A percentile compares a stretch with the other conserved stretches of the same genome.
Conservation (phyloP, 64 coral and sea anemone genomes). For the Orbicella faveolata region DNA sequence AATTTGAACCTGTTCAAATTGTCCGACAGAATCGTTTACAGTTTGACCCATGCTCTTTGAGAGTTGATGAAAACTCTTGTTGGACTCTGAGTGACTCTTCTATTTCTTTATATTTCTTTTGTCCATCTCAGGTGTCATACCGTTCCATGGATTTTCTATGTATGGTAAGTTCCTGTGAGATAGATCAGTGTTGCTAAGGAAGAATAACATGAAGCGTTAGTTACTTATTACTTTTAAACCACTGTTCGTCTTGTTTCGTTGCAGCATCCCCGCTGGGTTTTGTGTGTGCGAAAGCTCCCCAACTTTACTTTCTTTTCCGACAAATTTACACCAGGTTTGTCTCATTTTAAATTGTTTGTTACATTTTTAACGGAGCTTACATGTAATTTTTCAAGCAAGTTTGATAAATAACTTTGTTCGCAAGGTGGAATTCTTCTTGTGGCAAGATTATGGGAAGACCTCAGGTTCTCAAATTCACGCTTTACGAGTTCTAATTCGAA, state of each 20-base stretch:
- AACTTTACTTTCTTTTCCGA: slow-evolving; percentile 87
- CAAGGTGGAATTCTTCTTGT: too few relatives aligned
- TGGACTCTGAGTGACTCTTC: background rate
- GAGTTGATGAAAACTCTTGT: background rate
- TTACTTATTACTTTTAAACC: background rate
- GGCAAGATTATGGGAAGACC: too few relatives aligned
- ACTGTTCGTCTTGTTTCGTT: slow-evolving; percentile 5
- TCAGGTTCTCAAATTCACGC: too few relatives aligned
- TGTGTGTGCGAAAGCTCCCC: slow-evolving; percentile 75
- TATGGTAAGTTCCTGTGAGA: slow-evolving; percentile 64
- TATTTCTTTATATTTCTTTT: background rate
- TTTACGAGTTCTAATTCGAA: too few relatives aligned
- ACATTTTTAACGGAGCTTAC: too few relatives aligned
- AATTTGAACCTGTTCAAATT: too few relatives aligned
- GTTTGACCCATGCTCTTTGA: too few relatives aligned
- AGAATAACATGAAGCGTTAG: too few relatives aligned
- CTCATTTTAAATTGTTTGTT: too few relatives aligned
- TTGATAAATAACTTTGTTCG: too few relatives aligned
- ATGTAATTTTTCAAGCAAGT: background rate
- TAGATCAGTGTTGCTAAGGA: too few relatives aligned
- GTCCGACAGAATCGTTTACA: too few relatives aligned
- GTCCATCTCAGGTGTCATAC: slow-evolving; percentile 73
- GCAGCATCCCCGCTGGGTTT: slow-evolving; percentile 88
- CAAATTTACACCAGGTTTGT: slow-evolving; percentile 80
- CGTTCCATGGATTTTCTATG: slow-evolving; percentile 99